phyloP scores from a whole-genome alignment of 2,888 invertebrate species.

The Zonitis immaculata region DNA sequence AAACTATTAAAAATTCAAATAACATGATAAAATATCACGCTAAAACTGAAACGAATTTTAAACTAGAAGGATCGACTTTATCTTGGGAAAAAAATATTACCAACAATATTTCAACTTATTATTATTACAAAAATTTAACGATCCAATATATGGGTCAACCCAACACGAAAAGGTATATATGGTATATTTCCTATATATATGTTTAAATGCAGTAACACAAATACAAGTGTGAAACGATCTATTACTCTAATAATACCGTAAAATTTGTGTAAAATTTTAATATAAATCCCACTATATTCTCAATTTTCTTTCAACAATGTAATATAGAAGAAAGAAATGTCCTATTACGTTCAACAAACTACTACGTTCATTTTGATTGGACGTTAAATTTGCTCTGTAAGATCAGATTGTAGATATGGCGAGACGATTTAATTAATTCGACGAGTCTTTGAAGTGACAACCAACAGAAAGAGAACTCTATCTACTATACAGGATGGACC shows the following conservation, averaged over 20 bases:
- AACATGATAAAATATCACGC: not conserved
- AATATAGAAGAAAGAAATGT: conserved; percentile 7
- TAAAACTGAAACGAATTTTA: not conserved
- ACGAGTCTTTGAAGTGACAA: conserved; percentile 15
- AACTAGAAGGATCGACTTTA: too few species aligned
- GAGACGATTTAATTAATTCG: conserved; percentile 24
- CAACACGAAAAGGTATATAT: too few species aligned
- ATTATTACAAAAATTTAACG: too few species aligned
- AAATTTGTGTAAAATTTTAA: too few species aligned
- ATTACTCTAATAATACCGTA: too few species aligned
- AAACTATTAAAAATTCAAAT: not conserved
- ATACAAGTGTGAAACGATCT: too few species aligned
- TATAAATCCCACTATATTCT: conserved; percentile 5
- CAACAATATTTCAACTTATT: too few species aligned
- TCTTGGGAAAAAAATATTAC: too few species aligned
- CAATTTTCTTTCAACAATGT: conserved; percentile 15
- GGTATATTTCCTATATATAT: too few species aligned
- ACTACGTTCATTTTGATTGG: conserved; percentile 14
- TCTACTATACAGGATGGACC: too few species aligned
- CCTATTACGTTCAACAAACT: conserved; percentile 12
- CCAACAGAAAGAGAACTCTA: conserved; percentile 6
- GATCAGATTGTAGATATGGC: conserved; percentile 21
- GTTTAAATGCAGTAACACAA: too few species aligned
- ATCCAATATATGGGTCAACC: too few species aligned
- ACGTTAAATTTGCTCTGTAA: conserved; percentile 14